Conservation (phyloP, 2,888 invertebrate genomes). For the Polylopha cassiicola region DNA sequence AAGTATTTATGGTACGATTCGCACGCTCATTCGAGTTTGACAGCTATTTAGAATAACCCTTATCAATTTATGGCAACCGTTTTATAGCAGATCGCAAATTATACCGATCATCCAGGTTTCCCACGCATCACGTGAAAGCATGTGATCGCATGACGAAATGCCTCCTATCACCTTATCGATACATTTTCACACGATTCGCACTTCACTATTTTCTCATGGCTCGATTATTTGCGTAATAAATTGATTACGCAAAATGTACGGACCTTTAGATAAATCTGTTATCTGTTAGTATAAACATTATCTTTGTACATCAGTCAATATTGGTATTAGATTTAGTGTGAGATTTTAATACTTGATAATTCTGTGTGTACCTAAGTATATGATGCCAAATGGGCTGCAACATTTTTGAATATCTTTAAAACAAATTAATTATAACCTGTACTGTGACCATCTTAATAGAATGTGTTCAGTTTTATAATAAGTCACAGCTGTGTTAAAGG, state of each 20-base stretch:
- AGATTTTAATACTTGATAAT: too few species aligned
- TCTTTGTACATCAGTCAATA: too few species aligned
- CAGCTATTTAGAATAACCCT: constrained; percentile 25
- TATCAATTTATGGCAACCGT: constrained; percentile 36
- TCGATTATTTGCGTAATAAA: constrained; percentile 44
- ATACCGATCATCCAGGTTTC: constrained; percentile 52
- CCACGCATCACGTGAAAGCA: constrained; percentile 63
- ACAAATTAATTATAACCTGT: too few species aligned
- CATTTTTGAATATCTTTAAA: too few species aligned
- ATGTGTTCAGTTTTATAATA: too few species aligned
- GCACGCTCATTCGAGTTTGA: too few species aligned
- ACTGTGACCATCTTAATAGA: too few species aligned
- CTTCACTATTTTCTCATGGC: constrained; percentile 39
- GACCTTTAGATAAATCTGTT: constrained; percentile 7
- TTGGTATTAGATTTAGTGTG: too few species aligned
- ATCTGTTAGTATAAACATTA: too few species aligned
- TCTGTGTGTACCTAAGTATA: too few species aligned
- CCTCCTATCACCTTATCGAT: constrained; percentile 54
- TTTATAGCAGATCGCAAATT: constrained; percentile 37
- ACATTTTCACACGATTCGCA: constrained; percentile 51
- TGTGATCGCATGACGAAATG: constrained; percentile 48
- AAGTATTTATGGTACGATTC: too few species aligned
- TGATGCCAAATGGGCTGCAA: too few species aligned
- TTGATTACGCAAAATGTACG: constrained; percentile 31
- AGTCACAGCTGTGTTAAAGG: not conserved